Evolutionary conservation across 2,797 vertebrate genomes (phyloP).

Genomic region (Pelochelys cantorii): DNA sequence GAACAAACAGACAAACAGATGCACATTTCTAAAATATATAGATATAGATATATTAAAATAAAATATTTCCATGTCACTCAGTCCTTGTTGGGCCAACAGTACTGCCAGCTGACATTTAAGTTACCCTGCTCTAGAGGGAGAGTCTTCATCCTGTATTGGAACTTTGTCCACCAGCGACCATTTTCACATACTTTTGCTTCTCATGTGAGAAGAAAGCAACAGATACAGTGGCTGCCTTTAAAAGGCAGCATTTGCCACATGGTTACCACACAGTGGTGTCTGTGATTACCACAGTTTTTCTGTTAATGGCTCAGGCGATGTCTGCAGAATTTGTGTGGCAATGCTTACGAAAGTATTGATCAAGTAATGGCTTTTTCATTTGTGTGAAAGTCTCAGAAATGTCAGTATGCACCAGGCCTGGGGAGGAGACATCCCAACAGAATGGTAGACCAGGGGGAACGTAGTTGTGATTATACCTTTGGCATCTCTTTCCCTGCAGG

Average conservation of each 20-base stretch:
- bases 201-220: fast-evolving
- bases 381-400: neutral
- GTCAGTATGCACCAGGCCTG: neutral
- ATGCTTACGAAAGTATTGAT: constrained; percentile 36
- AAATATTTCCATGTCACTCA: neutral
- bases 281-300: neutral
- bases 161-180: neutral
- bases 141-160: neutral
- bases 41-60: too few species aligned
- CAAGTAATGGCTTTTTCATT: neutral
- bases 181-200: neutral
- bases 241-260: neutral
- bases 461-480: neutral
- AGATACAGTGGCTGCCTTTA: neutral
- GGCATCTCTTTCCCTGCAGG: neutral
- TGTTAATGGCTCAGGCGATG: neutral
- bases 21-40: too few species aligned
- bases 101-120: fast-evolving
- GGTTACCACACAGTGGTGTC: fast-evolving
- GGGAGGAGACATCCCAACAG: neutral
- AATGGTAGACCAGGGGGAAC: fast-evolving
- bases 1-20: too few species aligned
- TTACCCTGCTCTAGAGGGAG: neutral
- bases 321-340: neutral
- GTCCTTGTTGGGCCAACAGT: neutral